Conservation (phyloP, 2,888 invertebrate genomes). For the Drosophila vallismaia region DNA sequence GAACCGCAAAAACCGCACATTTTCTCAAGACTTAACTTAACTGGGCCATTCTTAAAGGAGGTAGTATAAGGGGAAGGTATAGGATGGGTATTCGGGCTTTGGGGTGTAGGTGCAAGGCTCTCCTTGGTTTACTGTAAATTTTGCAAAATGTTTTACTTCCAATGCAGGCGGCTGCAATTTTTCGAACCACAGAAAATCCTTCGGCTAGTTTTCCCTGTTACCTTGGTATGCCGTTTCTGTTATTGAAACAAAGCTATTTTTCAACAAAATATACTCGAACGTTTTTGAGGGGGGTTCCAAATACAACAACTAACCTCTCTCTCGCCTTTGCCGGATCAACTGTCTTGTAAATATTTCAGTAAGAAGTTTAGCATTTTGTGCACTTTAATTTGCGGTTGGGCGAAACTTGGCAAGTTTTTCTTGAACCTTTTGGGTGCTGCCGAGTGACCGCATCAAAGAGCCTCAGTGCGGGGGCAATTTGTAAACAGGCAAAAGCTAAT, state of each 20-base stretch:
- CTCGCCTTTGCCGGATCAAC: slow-evolving; percentile 8
- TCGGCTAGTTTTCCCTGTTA: slow-evolving; percentile 17
- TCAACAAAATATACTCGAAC: slow-evolving; percentile 32
- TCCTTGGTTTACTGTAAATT: slow-evolving; percentile 24
- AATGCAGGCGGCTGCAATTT: slow-evolving; percentile 28
- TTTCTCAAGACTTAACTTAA: slow-evolving; percentile 60
- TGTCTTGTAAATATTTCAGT: slow-evolving; percentile 52
- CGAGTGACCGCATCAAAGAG: slow-evolving; percentile 46
- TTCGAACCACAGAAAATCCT: slow-evolving; percentile 35
- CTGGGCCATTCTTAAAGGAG: background rate
- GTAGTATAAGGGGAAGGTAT: background rate
- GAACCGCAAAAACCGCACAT: slow-evolving; percentile 77
- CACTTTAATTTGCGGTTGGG: slow-evolving; percentile 73
- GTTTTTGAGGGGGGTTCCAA: no score
- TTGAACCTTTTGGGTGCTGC: slow-evolving; percentile 16
- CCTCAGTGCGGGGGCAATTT: slow-evolving; percentile 38
- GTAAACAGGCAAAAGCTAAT: slow-evolving; percentile 59
- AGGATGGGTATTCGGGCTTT: no score
- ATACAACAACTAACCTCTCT: slow-evolving; percentile 7
- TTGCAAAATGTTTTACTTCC: slow-evolving; percentile 26
- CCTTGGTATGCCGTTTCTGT: slow-evolving; percentile 42
- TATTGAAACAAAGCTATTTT: slow-evolving; percentile 71
- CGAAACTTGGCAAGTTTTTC: slow-evolving; percentile 49
- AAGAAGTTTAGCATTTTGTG: slow-evolving; percentile 67
- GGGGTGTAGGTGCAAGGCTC: background rate